Conservation (phyloP, 1,140 invertebrate genomes). For the Sitobion miscanthi region DNA sequence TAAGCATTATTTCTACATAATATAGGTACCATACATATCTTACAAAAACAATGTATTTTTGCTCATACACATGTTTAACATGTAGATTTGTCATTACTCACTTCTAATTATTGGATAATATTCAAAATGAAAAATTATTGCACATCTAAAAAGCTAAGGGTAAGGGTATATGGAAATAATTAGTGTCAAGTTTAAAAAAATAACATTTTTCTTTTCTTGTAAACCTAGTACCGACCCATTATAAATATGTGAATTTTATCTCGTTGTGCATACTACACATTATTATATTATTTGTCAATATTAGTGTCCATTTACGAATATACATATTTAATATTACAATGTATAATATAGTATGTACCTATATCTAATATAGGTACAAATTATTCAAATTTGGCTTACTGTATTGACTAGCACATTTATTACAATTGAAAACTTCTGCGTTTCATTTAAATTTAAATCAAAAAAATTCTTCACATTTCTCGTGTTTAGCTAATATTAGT, state of each 20-base stretch:
- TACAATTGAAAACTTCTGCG: background rate
- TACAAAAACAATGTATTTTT: background rate
- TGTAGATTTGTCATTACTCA: background rate
- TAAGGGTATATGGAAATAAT: background rate
- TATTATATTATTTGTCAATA: background rate
- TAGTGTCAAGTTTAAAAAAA: background rate
- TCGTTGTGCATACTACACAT: background rate
- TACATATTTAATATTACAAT: background rate
- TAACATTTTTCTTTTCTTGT: background rate
- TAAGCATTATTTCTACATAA: background rate
- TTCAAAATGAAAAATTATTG: background rate
- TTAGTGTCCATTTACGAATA: background rate
- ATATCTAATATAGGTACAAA: background rate
- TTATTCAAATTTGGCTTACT: background rate
- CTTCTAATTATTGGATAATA: background rate
- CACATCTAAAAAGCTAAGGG: background rate
- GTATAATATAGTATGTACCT: background rate
- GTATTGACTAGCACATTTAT: constrained; percentile 38
- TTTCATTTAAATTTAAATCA: constrained; percentile 14
- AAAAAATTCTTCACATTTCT: constrained; percentile 65
- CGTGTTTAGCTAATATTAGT: constrained; percentile 70
- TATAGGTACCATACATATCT: background rate
- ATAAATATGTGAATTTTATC: background rate
- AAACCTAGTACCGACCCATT: background rate
- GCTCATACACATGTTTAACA: background rate